phyloP scores from a whole-genome alignment of 2,113 vertebrate genomes.

The Python bivittatus region DNA sequence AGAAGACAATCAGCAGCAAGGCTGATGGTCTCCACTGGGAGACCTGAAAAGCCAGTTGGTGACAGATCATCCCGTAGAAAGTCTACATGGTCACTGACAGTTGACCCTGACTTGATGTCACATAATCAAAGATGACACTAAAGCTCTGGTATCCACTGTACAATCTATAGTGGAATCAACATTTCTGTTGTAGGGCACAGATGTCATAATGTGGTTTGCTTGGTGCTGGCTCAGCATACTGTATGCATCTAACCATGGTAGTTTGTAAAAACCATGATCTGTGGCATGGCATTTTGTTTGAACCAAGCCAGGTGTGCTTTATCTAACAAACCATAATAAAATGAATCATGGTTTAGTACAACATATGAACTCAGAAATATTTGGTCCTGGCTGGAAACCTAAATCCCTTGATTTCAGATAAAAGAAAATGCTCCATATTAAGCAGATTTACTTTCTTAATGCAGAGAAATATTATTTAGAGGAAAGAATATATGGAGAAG shows the following conservation, averaged over 20 bases:
- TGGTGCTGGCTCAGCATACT: not conserved
- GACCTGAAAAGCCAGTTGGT: too few relatives aligned
- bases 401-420: not conserved
- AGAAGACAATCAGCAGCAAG: not conserved
- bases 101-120: not conserved
- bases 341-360: not conserved
- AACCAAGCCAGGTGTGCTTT: not conserved
- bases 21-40: not conserved
- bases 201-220: not conserved
- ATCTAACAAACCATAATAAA: not conserved
- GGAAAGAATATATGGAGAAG: not conserved
- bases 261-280: not conserved
- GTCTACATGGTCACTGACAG: not conserved
- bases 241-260: not conserved
- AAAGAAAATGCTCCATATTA: too few relatives aligned
- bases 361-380: not conserved
- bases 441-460: not conserved
- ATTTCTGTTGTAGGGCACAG: not conserved
- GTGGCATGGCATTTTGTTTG: not conserved
- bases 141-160: not conserved
- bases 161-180: not conserved
- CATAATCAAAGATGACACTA: not conserved
- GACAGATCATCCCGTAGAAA: not conserved
- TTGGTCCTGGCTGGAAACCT: not conserved
- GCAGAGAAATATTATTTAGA: not conserved